phyloP scores from a whole-genome alignment of 2,797 vertebrate species.

The Sciurus carolinensis region DNA sequence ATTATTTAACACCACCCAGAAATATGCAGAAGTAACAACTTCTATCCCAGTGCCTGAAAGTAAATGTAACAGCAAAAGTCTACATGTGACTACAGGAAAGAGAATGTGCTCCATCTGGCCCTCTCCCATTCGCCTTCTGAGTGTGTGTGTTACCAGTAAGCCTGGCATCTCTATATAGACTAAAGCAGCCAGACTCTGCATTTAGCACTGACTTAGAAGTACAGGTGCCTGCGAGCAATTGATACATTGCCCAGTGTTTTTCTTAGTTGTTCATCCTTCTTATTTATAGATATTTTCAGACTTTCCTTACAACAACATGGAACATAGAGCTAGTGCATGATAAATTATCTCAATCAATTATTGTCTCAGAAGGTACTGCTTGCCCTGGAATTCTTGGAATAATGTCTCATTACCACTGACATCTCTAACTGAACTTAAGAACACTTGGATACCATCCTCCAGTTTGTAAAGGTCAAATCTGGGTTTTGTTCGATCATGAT shows the following conservation, averaged over 20 bases:
- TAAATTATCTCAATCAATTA: constrained; percentile 18
- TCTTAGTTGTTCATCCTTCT: not conserved
- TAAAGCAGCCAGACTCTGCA: not conserved
- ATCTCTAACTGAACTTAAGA: constrained; percentile 51
- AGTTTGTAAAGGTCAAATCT: constrained; percentile 55
- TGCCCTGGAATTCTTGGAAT: constrained; percentile 24
- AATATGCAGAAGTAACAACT: constrained; percentile 45
- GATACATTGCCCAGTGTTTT: not conserved
- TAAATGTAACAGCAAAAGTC: constrained; percentile 48
- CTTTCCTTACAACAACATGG: constrained; percentile 23
- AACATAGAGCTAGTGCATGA: not conserved
- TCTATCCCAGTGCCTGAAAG: not conserved
- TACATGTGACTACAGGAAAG: not conserved
- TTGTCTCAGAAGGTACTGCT: not conserved
- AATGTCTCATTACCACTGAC: not conserved
- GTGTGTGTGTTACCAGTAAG: not conserved
- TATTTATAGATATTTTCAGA: constrained; percentile 61
- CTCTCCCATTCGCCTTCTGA: constrained; percentile 14
- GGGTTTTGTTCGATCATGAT: not conserved
- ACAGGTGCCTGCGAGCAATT: not conserved
- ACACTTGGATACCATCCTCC: not conserved
- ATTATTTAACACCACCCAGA: constrained; percentile 16
- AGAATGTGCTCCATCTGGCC: not conserved
- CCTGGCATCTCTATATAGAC: not conserved
- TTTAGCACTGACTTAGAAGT: not conserved